Percentiles rank a stretch among this genome's conserved stretches.
Evolutionary conservation across 2,888 invertebrate species (phyloP).

Genomic region (Alloscopus bannaensis): DNA sequence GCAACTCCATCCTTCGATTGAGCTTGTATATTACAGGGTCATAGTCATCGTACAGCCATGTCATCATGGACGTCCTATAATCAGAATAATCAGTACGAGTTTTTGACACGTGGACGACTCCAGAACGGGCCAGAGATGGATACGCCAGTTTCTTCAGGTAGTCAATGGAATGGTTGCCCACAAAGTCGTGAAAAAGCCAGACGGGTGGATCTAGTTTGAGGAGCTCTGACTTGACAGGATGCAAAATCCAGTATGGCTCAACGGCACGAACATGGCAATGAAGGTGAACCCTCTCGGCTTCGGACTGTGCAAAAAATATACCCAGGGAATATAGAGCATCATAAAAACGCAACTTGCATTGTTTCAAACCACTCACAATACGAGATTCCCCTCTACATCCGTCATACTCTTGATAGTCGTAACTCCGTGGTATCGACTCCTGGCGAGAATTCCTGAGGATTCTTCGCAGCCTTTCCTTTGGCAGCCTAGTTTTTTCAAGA

Average conservation of each 20-base stretch:
- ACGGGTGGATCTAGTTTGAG: constrained; percentile 11
- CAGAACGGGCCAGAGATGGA: not conserved
- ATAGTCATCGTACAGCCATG: constrained; percentile 20
- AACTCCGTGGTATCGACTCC: not conserved
- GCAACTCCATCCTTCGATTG: constrained; percentile 14
- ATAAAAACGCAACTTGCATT: not conserved
- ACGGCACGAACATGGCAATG: not conserved
- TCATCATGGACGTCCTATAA: constrained; percentile 17
- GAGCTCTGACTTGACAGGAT: constrained; percentile 18
- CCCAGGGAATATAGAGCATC: not conserved
- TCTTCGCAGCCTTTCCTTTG: not conserved
- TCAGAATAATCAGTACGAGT: not conserved
- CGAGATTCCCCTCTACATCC: constrained; percentile 15
- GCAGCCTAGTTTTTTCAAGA: not conserved
- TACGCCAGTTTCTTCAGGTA: not conserved
- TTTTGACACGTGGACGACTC: not conserved
- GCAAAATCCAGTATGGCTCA: constrained; percentile 3
- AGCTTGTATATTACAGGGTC: not conserved
- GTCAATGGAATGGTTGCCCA: not conserved
- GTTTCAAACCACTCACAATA: too few species aligned
- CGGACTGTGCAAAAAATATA: not conserved
- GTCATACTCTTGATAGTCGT: not conserved
- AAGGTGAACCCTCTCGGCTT: not conserved
- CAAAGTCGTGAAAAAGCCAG: constrained; percentile 19
- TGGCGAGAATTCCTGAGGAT: not conserved